Base-by-base conservation (phyloP, 2,113 vertebrate genomes). In the Procapra przewalskii region DNA sequence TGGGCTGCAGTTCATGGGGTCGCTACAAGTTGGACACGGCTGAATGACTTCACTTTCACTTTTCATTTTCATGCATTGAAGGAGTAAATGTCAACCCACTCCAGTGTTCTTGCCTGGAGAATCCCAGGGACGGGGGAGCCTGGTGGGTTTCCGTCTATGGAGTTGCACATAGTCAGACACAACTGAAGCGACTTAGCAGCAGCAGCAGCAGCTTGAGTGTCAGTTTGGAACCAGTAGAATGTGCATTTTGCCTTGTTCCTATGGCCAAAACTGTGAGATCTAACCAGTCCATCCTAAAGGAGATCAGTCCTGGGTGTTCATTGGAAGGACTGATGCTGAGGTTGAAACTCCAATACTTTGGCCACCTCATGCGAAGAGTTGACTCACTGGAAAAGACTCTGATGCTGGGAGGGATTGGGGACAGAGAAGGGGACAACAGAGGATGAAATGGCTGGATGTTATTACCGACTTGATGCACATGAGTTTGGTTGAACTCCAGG, bases 21-120 rank as follows among this genome's bases (percentile, higher is more conserved):
- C 0, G 4, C 64, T 36, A 21, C 2, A 1, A 11, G 64, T 71
- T 0, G 0, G 64, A 71, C n/a, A 71, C 0, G 0, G 36, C n/a
- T 71, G n/a, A 71, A 9, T 0, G 17, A 36, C n/a, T 71, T 71
- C n/a, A 71, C n/a, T 71, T 71, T 71, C 64, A 71, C n/a, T 36
- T 71, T 71, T 71, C n/a, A 36, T 11, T 71, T 67, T 71, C 64
- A 71, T 11, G 8, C 9, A 71, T 71, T 36, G 64, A n/a, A 71
- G 64, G 9, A 71, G 9, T n/a, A 71, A 71, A 11, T 71, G n/a
- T 4, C n/a, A 21, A 71, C 17, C n/a, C n/a, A 21, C 64, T 71
- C 64, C 17, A 36, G 2, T 36, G 0, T 71, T 36, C 64, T 21
- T 36, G n/a, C 17, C 17, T 21, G 64, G n/a, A 71, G 64, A 71